Percentiles rank a stretch among this genome's conserved stretches.
Conservation (phyloP, 2,797 vertebrate genomes). For the Masticophis lateralis region DNA sequence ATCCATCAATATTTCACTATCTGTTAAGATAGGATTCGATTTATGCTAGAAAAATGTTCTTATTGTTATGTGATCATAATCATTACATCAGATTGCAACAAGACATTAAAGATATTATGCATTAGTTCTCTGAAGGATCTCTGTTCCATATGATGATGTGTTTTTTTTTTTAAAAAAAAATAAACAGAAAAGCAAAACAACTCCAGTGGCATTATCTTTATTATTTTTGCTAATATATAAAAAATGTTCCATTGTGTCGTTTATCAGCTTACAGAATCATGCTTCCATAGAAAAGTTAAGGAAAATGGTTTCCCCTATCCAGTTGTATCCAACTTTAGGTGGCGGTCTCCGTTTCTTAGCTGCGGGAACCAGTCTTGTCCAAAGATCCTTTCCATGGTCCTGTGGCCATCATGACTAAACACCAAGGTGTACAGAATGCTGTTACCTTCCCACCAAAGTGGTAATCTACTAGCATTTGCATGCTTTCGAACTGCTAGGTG, state of each 20-base stretch:
- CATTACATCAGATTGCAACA: conserved; percentile 28
- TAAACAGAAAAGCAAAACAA: conserved; percentile 46
- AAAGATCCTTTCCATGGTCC: background rate
- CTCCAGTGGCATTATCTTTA: conserved; percentile 49
- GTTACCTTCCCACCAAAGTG: background rate
- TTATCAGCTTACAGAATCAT: conserved; percentile 50
- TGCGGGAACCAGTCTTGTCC: too few species aligned
- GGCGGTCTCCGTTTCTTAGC: background rate
- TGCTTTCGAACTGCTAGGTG: background rate
- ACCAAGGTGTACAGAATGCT: background rate
- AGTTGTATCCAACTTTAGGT: background rate
- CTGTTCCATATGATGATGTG: conserved; percentile 29
- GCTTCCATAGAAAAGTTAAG: conserved; percentile 24
- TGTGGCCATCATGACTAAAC: background rate
- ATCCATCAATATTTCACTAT: conserved; percentile 19
- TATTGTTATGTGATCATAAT: conserved; percentile 16
- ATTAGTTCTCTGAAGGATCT: conserved; percentile 52
- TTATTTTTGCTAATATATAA: conserved; percentile 40
- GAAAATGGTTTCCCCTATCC: background rate
- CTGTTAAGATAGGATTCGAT: conserved; percentile 29
- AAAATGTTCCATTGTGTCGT: conserved; percentile 57
- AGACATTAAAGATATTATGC: conserved; percentile 41
- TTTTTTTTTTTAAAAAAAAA: background rate
- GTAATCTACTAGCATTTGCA: background rate
- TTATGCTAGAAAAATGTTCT: conserved; percentile 16